These are phyloP conservation scores for Lethocerus indicus DNA, from an alignment of 1,140 invertebrate species.

Conservation along the genomic window DNA sequence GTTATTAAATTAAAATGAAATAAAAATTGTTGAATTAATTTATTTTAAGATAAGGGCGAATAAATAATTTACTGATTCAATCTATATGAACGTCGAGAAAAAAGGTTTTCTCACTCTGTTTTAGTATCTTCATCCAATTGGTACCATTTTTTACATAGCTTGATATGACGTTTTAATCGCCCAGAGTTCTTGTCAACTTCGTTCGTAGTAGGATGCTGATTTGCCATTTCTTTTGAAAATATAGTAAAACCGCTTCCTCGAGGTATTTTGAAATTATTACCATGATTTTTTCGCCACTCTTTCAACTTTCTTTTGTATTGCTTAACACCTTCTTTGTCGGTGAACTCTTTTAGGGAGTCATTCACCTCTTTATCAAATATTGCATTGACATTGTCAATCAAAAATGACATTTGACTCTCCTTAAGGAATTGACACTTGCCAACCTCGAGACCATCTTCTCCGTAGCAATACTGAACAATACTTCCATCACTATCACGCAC, in stretches of 20 bases:
- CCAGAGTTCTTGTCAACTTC: too few relatives aligned
- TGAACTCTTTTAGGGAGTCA: conserved; percentile 34
- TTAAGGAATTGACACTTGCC: conserved; percentile 71
- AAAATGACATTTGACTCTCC: conserved; percentile 58
- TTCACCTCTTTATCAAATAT: conserved; percentile 40
- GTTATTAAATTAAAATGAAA: not conserved
- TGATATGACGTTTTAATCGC: too few relatives aligned
- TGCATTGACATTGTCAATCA: conserved; percentile 57
- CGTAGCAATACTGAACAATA: conserved; percentile 93
- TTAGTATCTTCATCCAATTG: conserved; percentile 36
- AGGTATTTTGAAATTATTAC: conserved; percentile 12
- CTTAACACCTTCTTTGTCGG: conserved; percentile 24
- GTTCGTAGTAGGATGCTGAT: too few relatives aligned
- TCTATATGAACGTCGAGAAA: not conserved
- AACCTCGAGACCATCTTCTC: conserved; percentile 94
- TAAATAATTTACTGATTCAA: not conserved
- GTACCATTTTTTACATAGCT: conserved; percentile 44
- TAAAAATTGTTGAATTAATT: not conserved
- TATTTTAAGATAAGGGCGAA: not conserved
- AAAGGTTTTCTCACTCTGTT: conserved; percentile 21
- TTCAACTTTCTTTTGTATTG: conserved; percentile 31
- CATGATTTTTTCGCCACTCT: conserved; percentile 42
- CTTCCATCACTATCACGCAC: conserved; percentile 88
- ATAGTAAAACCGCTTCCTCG: conserved; percentile 17
- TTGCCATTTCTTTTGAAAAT: conserved; percentile 15